Conservation (phyloP, 2,888 invertebrate genomes). For the Phlogophora meticulosa region DNA sequence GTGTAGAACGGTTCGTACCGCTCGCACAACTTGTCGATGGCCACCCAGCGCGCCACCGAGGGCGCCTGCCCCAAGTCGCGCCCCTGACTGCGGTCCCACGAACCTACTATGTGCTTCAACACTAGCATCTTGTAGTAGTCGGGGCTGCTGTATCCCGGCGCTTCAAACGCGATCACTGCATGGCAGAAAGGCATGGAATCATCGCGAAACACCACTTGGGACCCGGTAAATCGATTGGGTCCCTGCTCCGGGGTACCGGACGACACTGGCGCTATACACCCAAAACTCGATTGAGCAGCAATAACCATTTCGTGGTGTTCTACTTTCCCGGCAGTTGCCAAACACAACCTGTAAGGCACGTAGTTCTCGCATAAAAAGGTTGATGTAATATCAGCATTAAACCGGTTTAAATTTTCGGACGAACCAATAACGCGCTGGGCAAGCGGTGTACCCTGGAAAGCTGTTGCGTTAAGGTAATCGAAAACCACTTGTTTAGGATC, state of each 20-base stretch:
- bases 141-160: constrained; percentile 77
- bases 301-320: constrained; percentile 92
- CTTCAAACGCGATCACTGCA: constrained; percentile 86
- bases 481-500: constrained; percentile 80
- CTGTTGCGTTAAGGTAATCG: constrained; percentile 87
- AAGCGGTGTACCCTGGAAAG: constrained; percentile 88
- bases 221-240: constrained; percentile 71
- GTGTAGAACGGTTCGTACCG: constrained; percentile 85
- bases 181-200: constrained; percentile 85
- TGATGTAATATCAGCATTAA: constrained; percentile 80
- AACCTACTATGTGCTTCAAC: constrained; percentile 81
- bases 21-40: constrained; percentile 77
- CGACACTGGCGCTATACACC: constrained; percentile 80
- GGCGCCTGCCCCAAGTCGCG: constrained; percentile 74
- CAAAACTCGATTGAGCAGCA: constrained; percentile 89
- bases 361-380: constrained; percentile 74
- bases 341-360: constrained; percentile 91
- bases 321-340: constrained; percentile 94
- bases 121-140: constrained; percentile 79
- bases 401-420: constrained; percentile 91
- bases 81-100: constrained; percentile 82
- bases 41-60: constrained; percentile 74
- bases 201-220: constrained; percentile 72
- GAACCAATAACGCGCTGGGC: constrained; percentile 91
- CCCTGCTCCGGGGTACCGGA: constrained; percentile 61